Conservation (phyloP, 2,113 vertebrate genomes). For the Peromyscus californicus region DNA sequence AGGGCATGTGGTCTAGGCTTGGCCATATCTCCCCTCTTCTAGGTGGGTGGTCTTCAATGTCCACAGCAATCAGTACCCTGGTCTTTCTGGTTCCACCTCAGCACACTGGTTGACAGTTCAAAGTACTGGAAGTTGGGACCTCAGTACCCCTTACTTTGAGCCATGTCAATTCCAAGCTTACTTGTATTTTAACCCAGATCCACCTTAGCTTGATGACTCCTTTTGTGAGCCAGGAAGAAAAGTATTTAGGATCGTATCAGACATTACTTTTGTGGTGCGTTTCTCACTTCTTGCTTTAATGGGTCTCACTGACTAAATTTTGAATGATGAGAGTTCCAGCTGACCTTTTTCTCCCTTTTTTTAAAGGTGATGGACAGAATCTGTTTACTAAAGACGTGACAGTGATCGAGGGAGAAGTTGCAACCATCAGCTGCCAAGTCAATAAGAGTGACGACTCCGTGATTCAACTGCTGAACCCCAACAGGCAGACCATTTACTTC, state of each 20-base stretch:
- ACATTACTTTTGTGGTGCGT: neutral
- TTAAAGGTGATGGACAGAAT: conserved; percentile 93
- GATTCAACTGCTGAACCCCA: conserved; percentile 99
- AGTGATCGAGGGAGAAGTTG: conserved; percentile 91
- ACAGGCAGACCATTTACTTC: conserved; percentile 97
- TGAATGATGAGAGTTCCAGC: conserved; percentile 1
- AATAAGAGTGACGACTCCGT: conserved; percentile 98
- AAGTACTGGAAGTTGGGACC: neutral
- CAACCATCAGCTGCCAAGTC: conserved; percentile 92
- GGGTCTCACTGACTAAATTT: neutral
- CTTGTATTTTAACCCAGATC: neutral
- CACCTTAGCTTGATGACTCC: neutral
- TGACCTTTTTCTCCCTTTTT: neutral
- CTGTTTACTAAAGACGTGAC: conserved; percentile 94
- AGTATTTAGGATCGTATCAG: neutral
- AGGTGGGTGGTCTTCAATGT: neutral
- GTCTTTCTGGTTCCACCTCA: neutral
- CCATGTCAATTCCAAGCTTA: neutral
- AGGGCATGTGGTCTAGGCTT: neutral
- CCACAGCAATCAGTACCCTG: neutral
- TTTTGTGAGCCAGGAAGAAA: neutral
- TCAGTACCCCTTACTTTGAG: neutral
- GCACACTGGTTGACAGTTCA: neutral
- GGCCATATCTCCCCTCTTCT: neutral
- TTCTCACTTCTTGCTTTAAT: conserved; percentile 26